Conservation (phyloP, 2,797 vertebrate species). For the Sebastes wilsoni region DNA sequence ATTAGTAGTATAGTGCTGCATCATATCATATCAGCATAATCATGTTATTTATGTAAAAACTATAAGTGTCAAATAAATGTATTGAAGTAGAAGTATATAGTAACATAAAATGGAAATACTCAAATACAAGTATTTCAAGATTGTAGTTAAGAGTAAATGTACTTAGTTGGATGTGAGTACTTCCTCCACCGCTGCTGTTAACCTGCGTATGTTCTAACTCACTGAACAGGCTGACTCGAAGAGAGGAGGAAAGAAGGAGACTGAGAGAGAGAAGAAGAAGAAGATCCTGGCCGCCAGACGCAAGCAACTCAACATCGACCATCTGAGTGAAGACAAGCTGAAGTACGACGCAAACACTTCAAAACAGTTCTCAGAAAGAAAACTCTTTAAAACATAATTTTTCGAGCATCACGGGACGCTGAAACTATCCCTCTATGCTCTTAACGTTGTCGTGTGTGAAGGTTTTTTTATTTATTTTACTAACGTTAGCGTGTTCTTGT, state of each 20-base stretch:
- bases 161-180: not conserved
- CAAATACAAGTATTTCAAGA: not conserved
- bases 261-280: slow-evolving; percentile 98
- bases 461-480: accelerated
- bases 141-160: not conserved
- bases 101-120: not conserved
- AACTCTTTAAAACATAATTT: no score
- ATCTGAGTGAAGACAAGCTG: slow-evolving; percentile 95
- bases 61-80: not conserved
- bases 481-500: not conserved
- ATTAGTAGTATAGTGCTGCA: not conserved
- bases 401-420: not conserved
- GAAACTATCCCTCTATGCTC: not conserved
- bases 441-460: not conserved
- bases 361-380: no score
- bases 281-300: slow-evolving; percentile 95
- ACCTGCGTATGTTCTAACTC: not conserved
- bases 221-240: slow-evolving; percentile 92
- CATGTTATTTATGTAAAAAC: not conserved
- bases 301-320: slow-evolving; percentile 95
- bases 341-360: slow-evolving; percentile 76
- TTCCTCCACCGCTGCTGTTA: not conserved
- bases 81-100: not conserved
- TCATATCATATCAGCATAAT: not conserved
- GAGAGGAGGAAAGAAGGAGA: slow-evolving; percentile 97